These are phyloP conservation scores for Mus caroli DNA, from an alignment of 2,797 vertebrate genomes.

Conservation along the genomic window DNA sequence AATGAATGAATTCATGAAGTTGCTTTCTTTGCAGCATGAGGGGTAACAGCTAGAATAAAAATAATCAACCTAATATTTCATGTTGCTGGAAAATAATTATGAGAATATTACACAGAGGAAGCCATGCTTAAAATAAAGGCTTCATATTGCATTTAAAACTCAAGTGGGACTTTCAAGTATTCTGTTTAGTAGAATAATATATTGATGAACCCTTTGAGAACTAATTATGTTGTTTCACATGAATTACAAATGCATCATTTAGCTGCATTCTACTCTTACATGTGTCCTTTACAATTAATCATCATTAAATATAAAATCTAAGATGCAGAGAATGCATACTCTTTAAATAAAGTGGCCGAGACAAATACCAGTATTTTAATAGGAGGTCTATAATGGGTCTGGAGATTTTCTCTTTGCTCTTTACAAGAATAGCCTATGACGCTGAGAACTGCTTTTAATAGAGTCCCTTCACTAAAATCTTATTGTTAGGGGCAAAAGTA, in stretches of 20 bases:
- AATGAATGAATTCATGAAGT: slow-evolving; percentile 74
- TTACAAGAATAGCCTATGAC: slow-evolving; percentile 29
- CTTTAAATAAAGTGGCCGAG: slow-evolving; percentile 63
- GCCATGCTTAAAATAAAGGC: slow-evolving; percentile 82
- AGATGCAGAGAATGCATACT: slow-evolving; percentile 66
- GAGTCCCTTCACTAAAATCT: slow-evolving; percentile 21
- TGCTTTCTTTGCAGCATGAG: slow-evolving; percentile 64
- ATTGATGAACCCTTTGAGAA: slow-evolving; percentile 84
- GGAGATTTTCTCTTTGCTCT: slow-evolving; percentile 50
- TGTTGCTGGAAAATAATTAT: slow-evolving; percentile 81
- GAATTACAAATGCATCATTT: slow-evolving; percentile 82
- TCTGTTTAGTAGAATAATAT: slow-evolving; percentile 82
- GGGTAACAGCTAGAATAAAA: slow-evolving; percentile 78
- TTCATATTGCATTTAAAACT: slow-evolving; percentile 81
- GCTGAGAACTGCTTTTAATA: slow-evolving; percentile 59
- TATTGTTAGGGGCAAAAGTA: slow-evolving; percentile 15
- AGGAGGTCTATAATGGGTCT: slow-evolving; percentile 31
- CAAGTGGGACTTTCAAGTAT: slow-evolving; percentile 75
- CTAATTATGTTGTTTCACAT: slow-evolving; percentile 87
- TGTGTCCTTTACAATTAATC: slow-evolving; percentile 81
- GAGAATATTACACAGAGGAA: slow-evolving; percentile 83
- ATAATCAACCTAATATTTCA: slow-evolving; percentile 83
- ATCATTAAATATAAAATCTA: slow-evolving; percentile 76
- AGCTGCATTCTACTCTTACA: slow-evolving; percentile 81
- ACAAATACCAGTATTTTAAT: slow-evolving; percentile 67